Evolutionary conservation across 2,888 invertebrate species (phyloP), one percentile per base, ranked within the genome.

Genomic region (Malthinus seriepunctatus): DNA sequence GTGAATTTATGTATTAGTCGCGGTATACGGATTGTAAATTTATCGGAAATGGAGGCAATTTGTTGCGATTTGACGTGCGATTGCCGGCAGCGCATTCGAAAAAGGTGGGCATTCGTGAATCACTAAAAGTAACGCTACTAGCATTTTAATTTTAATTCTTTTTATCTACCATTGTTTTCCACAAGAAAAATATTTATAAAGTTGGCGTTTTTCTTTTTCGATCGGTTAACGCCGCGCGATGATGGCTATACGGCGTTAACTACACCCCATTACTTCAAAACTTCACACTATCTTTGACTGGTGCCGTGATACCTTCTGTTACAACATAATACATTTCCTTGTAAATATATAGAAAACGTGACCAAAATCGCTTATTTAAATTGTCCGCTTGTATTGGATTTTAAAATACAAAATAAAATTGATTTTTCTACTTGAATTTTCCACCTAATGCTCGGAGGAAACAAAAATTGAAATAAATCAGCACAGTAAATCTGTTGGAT

Each of bases 1-100:
- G 55, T 52, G 48, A 61, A 62, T 52, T 46, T 47, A 44, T 39
- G 46, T 46, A 44, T 33, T 33, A 47, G 47, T 47, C 33, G 47
- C 47, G 53, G 37, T 39, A 62, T 64, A 53, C 63, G 61, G 62
- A 57, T 65, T 61, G 60, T 66, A 66, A 67, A 69, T 69, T 68
- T 63, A 63, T 64, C 63, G 62, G 63, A 65, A 69, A 69, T 68
- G 64, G 62, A 64, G 61, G 65, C 66, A 63, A 69, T 70, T 66
- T 67, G 67, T 69, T 69, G 62, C 67, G 63, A 65, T 69, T 67
- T 69, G 68, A 67, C 66, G 63, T 60, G 61, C 61, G 65, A 63
- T 63, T 61, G 65, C 61, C 48, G 60, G 56, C 53, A 49, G 55
- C 55, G 62, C 62, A 62, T 59, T 56, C 44, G 51, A 60, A 61